phyloP scores from a whole-genome alignment of 2,888 invertebrate genomes.

The Xanthia icteritia region DNA sequence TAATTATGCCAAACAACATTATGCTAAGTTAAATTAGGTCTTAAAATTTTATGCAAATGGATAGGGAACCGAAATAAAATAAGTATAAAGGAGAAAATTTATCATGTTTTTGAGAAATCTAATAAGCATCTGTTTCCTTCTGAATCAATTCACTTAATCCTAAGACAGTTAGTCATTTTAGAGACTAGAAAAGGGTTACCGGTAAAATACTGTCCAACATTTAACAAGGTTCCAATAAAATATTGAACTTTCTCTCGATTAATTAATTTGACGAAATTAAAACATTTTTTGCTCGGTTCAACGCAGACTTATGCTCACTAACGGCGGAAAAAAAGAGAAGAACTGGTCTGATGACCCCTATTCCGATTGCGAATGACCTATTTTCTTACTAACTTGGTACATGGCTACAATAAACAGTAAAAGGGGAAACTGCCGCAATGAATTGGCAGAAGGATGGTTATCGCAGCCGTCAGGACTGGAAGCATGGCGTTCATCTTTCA shows the following conservation, averaged over 20 bases:
- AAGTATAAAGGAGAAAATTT: not conserved
- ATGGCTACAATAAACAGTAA: constrained; percentile 14
- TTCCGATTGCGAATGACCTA: constrained; percentile 1
- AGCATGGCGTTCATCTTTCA: not conserved
- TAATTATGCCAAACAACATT: too few species aligned
- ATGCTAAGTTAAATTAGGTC: too few species aligned
- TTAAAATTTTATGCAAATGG: too few species aligned
- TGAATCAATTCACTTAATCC: constrained; percentile 25
- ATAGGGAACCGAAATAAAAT: not conserved
- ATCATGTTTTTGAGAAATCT: not conserved
- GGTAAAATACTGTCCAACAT: constrained; percentile 24
- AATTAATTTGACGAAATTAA: constrained; percentile 27
- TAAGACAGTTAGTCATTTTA: constrained; percentile 6
- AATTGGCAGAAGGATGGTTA: constrained; percentile 3
- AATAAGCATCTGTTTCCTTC: constrained; percentile 6
- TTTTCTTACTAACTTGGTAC: constrained; percentile 2
- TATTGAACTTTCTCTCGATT: constrained; percentile 31
- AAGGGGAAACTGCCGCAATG: not conserved
- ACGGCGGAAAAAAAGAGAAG: not conserved
- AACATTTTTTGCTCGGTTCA: constrained; percentile 5
- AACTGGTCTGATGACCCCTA: not conserved
- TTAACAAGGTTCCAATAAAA: constrained; percentile 16
- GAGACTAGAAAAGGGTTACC: constrained; percentile 21
- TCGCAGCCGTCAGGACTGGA: not conserved
- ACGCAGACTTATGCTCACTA: not conserved